phyloP scores from a whole-genome alignment of 2,113 vertebrate genomes.

The Cariama cristata region DNA sequence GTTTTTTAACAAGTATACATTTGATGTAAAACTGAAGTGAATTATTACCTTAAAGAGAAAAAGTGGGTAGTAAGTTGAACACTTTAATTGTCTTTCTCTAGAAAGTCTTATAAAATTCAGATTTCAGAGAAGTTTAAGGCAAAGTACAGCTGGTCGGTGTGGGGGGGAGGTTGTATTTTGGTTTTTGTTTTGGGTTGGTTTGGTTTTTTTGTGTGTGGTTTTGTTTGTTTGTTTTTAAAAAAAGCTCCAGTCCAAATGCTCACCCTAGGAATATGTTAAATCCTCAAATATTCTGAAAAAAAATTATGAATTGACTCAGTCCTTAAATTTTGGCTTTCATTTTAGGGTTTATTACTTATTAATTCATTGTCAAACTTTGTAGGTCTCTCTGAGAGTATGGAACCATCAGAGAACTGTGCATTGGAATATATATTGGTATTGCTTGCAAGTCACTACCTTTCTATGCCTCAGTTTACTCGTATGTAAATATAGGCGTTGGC shows the following conservation, averaged over 20 bases:
- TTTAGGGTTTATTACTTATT: not conserved
- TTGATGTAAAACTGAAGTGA: not conserved
- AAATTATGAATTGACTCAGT: not conserved
- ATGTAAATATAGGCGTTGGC: not conserved
- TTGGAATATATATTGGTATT: not conserved
- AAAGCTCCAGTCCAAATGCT: not conserved
- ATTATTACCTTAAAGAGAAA: not conserved
- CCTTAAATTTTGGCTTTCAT: not conserved
- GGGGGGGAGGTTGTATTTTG: not conserved
- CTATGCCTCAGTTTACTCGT: not conserved
- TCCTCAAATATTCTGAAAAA: not conserved
- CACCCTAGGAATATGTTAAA: not conserved
- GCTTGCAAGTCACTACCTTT: not conserved
- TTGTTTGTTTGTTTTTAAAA: not conserved
- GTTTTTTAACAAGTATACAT: not conserved
- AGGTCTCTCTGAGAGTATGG: not conserved
- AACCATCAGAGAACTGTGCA: not conserved
- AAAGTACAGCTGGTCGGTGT: not conserved
- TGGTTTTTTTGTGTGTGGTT: no score
- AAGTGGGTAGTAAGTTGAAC: not conserved
- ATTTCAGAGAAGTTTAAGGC: not conserved
- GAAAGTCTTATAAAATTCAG: not conserved
- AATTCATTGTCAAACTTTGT: not conserved
- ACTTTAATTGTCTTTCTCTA: not conserved
- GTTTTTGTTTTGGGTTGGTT: accelerated